Percentiles rank a stretch among this genome's conserved stretches.
phyloP scores from a whole-genome alignment of 2,797 vertebrate genomes.

The Oreochromis grahami region DNA sequence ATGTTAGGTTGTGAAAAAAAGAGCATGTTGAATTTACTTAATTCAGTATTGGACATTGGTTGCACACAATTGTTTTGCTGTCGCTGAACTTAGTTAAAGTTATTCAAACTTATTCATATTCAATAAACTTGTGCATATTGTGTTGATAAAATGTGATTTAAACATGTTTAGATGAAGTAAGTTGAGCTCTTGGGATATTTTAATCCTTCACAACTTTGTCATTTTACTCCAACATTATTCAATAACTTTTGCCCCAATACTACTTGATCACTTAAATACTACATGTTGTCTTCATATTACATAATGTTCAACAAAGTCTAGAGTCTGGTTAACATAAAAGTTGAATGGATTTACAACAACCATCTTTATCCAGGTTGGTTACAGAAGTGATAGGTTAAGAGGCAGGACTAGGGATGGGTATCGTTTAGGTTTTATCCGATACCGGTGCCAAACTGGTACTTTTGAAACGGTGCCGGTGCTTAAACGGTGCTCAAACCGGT shows the following conservation, averaged over 20 bases:
- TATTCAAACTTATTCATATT: too few relatives aligned
- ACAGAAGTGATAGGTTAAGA: too few relatives aligned
- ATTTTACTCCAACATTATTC: background rate
- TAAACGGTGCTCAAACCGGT: too few relatives aligned
- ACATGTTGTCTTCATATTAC: background rate
- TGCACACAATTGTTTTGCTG: too few relatives aligned
- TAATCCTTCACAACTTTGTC: background rate
- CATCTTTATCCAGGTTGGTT: background rate
- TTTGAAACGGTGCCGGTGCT: too few relatives aligned
- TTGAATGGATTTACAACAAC: background rate
- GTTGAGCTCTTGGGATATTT: background rate
- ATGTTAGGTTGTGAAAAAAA: background rate
- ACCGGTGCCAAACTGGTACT: too few relatives aligned
- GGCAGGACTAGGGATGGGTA: too few relatives aligned
- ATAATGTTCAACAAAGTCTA: background rate
- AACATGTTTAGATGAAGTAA: background rate
- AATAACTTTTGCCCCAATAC: background rate
- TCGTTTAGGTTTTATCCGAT: too few relatives aligned
- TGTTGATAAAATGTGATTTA: background rate
- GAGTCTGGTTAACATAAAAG: background rate
- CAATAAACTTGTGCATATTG: too few relatives aligned
- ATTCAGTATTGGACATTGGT: too few relatives aligned
- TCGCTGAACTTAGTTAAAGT: too few relatives aligned
- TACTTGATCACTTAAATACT: background rate
- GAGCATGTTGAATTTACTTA: too few relatives aligned